A percentile compares a stretch with the other conserved stretches of the same genome.
These are phyloP conservation scores for Pangasianodon hypophthalmus DNA, from an alignment of 2,113 vertebrate species.

Conservation along the genomic window DNA sequence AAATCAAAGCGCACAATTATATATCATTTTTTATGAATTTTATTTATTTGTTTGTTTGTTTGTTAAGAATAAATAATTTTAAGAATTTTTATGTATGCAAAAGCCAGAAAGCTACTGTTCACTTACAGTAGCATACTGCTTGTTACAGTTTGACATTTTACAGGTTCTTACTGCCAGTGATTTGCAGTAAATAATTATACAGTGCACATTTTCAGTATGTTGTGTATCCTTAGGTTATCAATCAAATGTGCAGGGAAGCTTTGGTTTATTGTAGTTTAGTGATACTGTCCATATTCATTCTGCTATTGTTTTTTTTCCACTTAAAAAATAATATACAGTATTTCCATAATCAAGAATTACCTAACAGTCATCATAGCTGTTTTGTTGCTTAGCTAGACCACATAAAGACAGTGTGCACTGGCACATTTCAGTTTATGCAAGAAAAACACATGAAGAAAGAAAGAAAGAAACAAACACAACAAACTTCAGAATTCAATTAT, in stretches of 20 bases:
- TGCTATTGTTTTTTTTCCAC: background rate
- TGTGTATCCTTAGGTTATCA: background rate
- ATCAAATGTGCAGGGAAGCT: background rate
- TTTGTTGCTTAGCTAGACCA: background rate
- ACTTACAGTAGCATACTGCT: background rate
- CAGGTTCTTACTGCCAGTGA: background rate
- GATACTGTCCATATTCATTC: background rate
- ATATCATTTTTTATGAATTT: background rate
- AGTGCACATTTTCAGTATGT: background rate
- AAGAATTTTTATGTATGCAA: background rate
- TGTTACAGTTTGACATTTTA: background rate
- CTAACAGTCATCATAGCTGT: background rate
- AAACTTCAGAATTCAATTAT: constrained; percentile 18
- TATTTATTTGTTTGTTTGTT: background rate
- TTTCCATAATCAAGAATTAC: constrained; percentile 1
- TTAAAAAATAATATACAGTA: background rate
- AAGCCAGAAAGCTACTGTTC: background rate
- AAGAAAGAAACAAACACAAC: background rate
- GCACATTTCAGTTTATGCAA: background rate
- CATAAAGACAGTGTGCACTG: background rate
- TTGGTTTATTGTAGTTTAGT: background rate
- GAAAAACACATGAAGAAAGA: constrained; percentile 1
- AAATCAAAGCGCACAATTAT: background rate
- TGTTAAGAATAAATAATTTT: background rate
- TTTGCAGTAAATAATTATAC: background rate